Conservation (phyloP, 2,888 invertebrate genomes). For the Trichopoda pennipes region DNA sequence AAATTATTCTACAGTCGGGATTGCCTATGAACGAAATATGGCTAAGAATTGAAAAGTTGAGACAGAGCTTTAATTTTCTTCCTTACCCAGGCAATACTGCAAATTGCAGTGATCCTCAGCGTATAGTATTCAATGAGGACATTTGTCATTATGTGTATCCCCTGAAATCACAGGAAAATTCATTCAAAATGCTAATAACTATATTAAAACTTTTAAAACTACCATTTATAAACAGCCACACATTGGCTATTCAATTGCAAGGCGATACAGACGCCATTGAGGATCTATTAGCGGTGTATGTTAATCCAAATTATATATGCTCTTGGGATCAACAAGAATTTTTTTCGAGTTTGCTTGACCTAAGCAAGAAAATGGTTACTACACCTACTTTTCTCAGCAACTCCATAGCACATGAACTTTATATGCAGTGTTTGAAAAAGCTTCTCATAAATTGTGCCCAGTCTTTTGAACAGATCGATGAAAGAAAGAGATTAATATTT, state of each 20-base stretch:
- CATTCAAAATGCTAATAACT: conserved; percentile 84
- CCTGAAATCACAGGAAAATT: conserved; percentile 83
- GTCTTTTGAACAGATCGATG: conserved; percentile 80
- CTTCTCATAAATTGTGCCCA: conserved; percentile 82
- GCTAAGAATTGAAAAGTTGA: conserved; percentile 87
- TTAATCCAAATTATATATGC: conserved; percentile 59
- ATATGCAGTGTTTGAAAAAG: conserved; percentile 82
- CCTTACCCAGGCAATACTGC: conserved; percentile 81
- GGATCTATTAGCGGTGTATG: conserved; percentile 79
- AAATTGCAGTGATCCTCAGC: conserved; percentile 84
- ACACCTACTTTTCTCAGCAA: conserved; percentile 84
- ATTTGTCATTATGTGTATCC: conserved; percentile 87
- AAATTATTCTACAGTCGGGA: conserved; percentile 84
- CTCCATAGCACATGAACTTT: conserved; percentile 84
- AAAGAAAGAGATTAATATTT: conserved; percentile 82
- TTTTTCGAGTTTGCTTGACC: conserved; percentile 73
- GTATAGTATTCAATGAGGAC: conserved; percentile 85
- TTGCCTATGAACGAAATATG: conserved; percentile 88
- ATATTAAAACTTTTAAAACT: conserved; percentile 83
- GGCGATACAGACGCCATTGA: conserved; percentile 82
- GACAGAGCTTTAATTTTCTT: conserved; percentile 88
- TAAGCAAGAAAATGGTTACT: conserved; percentile 82
- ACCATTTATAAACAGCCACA: conserved; percentile 83
- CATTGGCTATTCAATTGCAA: conserved; percentile 80
- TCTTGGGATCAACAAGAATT: conserved; percentile 68